Conservation (phyloP, 2,797 vertebrate genomes). For the Sternarchorhynchus goeldii region DNA sequence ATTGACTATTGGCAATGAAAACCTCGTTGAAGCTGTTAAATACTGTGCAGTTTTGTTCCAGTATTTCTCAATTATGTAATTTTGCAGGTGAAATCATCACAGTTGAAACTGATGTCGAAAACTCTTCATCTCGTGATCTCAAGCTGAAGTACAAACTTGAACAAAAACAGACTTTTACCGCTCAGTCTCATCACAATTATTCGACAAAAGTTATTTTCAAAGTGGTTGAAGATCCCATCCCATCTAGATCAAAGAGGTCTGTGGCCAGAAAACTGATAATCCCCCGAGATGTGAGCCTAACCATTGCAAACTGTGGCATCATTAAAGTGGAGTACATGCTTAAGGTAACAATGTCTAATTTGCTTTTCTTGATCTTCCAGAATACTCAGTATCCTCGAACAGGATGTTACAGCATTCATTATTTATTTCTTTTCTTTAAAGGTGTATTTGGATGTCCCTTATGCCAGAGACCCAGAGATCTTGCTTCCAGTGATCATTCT, state of each 20-base stretch:
- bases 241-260: conserved; percentile 76
- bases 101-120: conserved; percentile 86
- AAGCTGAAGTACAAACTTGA: conserved; percentile 84
- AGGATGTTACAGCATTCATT: conserved; percentile 27
- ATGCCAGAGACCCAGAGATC: conserved; percentile 43
- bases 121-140: conserved; percentile 85
- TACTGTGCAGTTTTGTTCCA: too few relatives aligned
- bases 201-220: conserved; percentile 74
- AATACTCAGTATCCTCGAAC: background rate
- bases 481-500: conserved; percentile 44
- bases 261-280: conserved; percentile 80
- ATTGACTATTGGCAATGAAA: too few relatives aligned
- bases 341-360: conserved; percentile 74
- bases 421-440: conserved; percentile 20
- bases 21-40: too few relatives aligned
- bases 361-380: too few relatives aligned
- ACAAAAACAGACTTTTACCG: conserved; percentile 77
- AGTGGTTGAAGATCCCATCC: conserved; percentile 73
- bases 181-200: conserved; percentile 77
- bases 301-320: conserved; percentile 87
- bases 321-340: conserved; percentile 85
- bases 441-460: conserved; percentile 54
- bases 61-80: conserved; percentile 22
- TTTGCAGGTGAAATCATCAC: conserved; percentile 84
- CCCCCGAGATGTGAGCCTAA: conserved; percentile 70